Evolutionary conservation across 2,797 vertebrate genomes (phyloP).

Genomic region (Tinamus major): DNA sequence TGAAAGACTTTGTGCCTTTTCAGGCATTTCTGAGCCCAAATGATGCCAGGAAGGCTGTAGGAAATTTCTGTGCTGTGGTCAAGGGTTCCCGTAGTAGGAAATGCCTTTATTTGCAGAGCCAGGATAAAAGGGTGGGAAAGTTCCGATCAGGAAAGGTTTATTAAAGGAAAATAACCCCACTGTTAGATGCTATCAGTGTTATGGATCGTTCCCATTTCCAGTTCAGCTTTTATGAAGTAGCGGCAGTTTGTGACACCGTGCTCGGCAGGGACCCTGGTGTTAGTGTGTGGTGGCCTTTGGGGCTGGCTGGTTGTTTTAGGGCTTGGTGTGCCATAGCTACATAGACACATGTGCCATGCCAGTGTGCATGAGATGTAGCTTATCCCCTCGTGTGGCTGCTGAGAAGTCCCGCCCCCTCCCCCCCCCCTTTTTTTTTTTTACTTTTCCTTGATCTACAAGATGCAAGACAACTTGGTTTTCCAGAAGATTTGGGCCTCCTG

Average conservation of each 20-base stretch:
- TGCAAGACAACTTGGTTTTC: background rate
- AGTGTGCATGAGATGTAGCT: background rate
- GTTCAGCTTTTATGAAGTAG: background rate
- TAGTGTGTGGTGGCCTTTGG: background rate
- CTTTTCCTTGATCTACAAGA: background rate
- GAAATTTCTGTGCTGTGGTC: background rate
- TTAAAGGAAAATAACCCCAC: constrained; percentile 40
- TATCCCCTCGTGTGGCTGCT: background rate
- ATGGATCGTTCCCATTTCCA: background rate
- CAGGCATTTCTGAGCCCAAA: background rate
- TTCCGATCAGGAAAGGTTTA: constrained; percentile 44
- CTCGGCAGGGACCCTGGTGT: background rate
- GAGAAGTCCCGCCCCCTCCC: accelerated
- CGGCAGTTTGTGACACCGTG: accelerated
- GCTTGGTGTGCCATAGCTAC: background rate
- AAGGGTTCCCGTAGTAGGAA: constrained; percentile 44
- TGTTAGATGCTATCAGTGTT: background rate
- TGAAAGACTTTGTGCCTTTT: background rate
- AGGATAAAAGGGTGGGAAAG: background rate
- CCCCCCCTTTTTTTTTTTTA: background rate
- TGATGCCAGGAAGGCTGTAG: background rate
- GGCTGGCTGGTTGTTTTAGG: background rate
- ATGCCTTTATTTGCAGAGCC: constrained; percentile 1
- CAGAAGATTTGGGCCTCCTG: background rate
- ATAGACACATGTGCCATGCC: background rate